These are phyloP conservation scores for Apotomis turbidana DNA, from an alignment of 2,888 invertebrate species.

Conservation along the genomic window DNA sequence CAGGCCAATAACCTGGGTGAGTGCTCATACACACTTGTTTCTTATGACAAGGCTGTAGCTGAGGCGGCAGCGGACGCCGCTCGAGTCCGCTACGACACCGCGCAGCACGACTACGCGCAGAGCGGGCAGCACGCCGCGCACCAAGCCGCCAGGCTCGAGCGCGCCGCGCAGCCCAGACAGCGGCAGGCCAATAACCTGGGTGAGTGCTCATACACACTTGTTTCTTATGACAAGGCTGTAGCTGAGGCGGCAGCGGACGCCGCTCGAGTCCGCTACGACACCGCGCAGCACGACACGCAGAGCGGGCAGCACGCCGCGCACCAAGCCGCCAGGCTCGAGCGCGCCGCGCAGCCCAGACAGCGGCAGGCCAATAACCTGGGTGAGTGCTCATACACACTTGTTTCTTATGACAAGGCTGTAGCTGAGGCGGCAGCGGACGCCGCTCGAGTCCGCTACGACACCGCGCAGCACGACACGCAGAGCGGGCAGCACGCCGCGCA, in stretches of 20 bases:
- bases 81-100: conserved; percentile 67
- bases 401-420: too few species aligned
- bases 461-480: conserved; percentile 67
- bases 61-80: conserved; percentile 51
- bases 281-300: conserved; percentile 67
- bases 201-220: conserved; percentile 34
- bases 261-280: conserved; percentile 64
- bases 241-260: conserved; percentile 52
- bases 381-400: conserved; percentile 34
- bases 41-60: conserved; percentile 30
- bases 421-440: conserved; percentile 52
- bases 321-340: too few species aligned
- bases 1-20: conserved; percentile 53
- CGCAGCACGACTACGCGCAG: conserved; percentile 66
- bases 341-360: too few species aligned
- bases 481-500: conserved; percentile 54
- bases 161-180: too few species aligned
- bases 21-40: not conserved
- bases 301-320: conserved; percentile 47
- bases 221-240: too few species aligned
- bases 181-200: conserved; percentile 51
- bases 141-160: too few species aligned
- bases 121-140: conserved; percentile 47
- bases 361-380: conserved; percentile 51
- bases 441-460: conserved; percentile 64